Base-by-base conservation (phyloP, 2,888 invertebrate species). In the Encarsia formosa region DNA sequence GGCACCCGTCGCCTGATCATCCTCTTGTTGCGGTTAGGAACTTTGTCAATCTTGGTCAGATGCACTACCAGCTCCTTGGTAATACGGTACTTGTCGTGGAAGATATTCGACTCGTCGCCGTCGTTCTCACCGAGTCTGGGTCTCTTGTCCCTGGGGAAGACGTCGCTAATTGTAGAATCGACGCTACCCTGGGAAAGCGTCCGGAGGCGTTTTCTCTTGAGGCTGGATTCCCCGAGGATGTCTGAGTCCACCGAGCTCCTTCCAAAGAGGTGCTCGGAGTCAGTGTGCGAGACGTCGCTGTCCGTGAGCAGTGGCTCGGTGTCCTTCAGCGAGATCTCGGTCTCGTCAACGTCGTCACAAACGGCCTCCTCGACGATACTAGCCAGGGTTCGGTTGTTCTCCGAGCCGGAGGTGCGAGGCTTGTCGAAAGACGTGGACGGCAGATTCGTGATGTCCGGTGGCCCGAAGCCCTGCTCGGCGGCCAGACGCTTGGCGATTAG, bases 1-100 rank as follows among this genome's bases (percentile, higher is more conserved):
- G 15, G 5, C 8, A 48, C 8, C 18, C 40, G 39, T 4, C 41
- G 19, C 15, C 38, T 42, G 4, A 16, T 23, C 34, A 20, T 52
- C 22, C 38, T 24, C 24, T 9, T 13, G 15, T 2, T 16, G 16
- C 15, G 18, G 3, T 40, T 32, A 32, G 26, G 2, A 29, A 32
- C 41, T 13, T 42, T 19, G n/a, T 54, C 52, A 32, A 57, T 43
- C 41, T 50, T 57, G 9, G 43, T 54, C 34, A 57, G 44, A 31
- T 32, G 42, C 26, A 57, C 54, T 34, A 54, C 54, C 24, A 57
- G 48, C 23, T 54, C 46, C 39, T 54, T 57, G 5, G 52, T 52
- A 20, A 57, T 49, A 22, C 24, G 20, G 23, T 46, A 52, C 18
- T 38, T 42, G 13, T 11, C 37, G 35, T 31, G 35, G 9, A 42